Evolutionary conservation across 2,113 vertebrate species (phyloP).

Genomic region (Passer domesticus): DNA sequence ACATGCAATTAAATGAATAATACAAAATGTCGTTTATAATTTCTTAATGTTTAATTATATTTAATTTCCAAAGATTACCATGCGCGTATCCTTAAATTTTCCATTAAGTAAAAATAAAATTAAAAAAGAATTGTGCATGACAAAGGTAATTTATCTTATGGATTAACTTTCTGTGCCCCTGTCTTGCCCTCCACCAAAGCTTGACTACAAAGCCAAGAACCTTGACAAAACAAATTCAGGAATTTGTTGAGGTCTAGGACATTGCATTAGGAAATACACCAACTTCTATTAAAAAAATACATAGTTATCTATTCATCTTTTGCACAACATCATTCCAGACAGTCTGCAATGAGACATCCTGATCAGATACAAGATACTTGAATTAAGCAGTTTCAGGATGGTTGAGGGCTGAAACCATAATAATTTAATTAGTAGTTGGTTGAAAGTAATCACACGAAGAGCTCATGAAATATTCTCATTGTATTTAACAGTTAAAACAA

Average conservation of each 20-base stretch:
- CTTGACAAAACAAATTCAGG: not conserved
- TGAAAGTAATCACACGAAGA: constrained; percentile 10
- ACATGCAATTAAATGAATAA: not conserved
- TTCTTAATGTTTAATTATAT: not conserved
- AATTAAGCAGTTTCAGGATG: constrained; percentile 5
- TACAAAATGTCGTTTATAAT: not conserved
- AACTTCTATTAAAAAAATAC: not conserved
- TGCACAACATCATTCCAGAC: not conserved
- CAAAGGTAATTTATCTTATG: not conserved
- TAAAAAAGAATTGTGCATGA: not conserved
- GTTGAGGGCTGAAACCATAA: constrained; percentile 17
- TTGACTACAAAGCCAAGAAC: not conserved
- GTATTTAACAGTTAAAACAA: not conserved
- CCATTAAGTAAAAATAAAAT: not conserved
- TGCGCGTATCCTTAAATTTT: not conserved
- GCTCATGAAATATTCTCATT: not conserved
- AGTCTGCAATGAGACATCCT: not conserved
- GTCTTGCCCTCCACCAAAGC: not conserved
- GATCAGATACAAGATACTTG: not conserved
- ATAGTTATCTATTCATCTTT: not conserved
- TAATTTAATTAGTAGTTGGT: constrained; percentile 29
- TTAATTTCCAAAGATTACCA: not conserved
- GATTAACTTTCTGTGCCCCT: not conserved
- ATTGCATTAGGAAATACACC: not conserved
- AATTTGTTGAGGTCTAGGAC: not conserved